phyloP scores from a whole-genome alignment of 2,113 vertebrate species.

The Uropsilus gracilis region DNA sequence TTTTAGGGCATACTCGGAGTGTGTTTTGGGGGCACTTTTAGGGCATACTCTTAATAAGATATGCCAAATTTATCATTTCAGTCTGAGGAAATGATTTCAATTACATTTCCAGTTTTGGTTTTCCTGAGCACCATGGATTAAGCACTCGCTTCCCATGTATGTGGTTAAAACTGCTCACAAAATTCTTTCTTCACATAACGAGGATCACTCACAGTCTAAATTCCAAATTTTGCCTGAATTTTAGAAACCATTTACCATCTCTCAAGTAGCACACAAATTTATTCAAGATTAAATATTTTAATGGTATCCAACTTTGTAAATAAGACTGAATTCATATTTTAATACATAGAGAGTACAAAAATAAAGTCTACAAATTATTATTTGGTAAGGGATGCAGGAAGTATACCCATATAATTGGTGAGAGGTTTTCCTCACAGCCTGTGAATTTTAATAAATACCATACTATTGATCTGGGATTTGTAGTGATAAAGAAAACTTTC shows the following conservation, averaged over 20 bases:
- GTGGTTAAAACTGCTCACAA: slow-evolving; percentile 5
- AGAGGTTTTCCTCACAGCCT: not conserved
- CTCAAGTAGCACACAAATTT: not conserved
- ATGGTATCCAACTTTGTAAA: slow-evolving; percentile 42
- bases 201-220: not conserved
- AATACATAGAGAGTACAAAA: slow-evolving; percentile 42
- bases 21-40: not conserved
- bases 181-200: not conserved
- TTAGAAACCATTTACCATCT: slow-evolving; percentile 49
- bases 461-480: slow-evolving; percentile 52
- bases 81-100: not conserved
- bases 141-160: not conserved
- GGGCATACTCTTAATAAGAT: not conserved
- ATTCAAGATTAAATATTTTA: slow-evolving; percentile 49
- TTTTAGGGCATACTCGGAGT: not conserved
- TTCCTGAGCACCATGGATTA: not conserved
- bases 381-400: slow-evolving; percentile 51
- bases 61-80: not conserved
- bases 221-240: slow-evolving; percentile 31
- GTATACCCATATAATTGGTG: not conserved
- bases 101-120: not conserved
- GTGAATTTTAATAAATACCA: slow-evolving; percentile 64
- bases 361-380: slow-evolving; percentile 42
- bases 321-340: slow-evolving; percentile 49
- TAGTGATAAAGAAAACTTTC: slow-evolving; percentile 26